Conservation (phyloP, 2,797 vertebrate genomes). For the Enteromius radiatus region DNA sequence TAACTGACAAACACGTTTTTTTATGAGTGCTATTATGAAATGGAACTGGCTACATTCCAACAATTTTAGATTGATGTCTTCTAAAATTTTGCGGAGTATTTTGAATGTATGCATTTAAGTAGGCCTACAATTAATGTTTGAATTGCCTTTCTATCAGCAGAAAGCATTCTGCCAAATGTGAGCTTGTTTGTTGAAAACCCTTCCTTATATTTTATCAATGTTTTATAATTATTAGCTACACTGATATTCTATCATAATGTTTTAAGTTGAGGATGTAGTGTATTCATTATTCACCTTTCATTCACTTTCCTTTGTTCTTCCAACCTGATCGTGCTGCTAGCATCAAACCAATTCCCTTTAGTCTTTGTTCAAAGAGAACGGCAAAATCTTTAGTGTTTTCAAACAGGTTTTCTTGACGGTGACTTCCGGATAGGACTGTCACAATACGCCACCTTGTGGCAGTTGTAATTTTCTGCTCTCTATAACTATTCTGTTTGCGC, state of each 20-base stretch:
- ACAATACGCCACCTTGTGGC: too few species aligned
- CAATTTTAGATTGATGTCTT: neutral
- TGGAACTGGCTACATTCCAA: too few species aligned
- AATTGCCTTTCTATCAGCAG: neutral
- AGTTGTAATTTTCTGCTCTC: too few species aligned
- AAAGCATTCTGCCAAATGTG: neutral
- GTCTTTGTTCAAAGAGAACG: too few species aligned
- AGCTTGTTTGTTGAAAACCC: neutral
- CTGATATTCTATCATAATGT: slow-evolving; percentile 9
- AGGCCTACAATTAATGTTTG: neutral
- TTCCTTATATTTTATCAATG: slow-evolving; percentile 34
- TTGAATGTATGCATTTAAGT: neutral
- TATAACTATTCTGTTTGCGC: too few species aligned
- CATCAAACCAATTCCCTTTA: neutral
- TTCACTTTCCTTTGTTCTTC: neutral
- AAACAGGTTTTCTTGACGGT: neutral
- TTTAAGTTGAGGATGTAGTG: slow-evolving; percentile 46
- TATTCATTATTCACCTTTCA: slow-evolving; percentile 62
- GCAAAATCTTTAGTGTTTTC: neutral
- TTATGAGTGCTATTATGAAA: neutral
- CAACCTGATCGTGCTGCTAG: neutral
- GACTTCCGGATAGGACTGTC: neutral
- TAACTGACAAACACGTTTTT: neutral
- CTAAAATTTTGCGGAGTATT: neutral
- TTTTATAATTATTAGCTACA: neutral